Conservation (phyloP, 2,113 vertebrate species). For the Boulengeromyrus knoepffleri region DNA sequence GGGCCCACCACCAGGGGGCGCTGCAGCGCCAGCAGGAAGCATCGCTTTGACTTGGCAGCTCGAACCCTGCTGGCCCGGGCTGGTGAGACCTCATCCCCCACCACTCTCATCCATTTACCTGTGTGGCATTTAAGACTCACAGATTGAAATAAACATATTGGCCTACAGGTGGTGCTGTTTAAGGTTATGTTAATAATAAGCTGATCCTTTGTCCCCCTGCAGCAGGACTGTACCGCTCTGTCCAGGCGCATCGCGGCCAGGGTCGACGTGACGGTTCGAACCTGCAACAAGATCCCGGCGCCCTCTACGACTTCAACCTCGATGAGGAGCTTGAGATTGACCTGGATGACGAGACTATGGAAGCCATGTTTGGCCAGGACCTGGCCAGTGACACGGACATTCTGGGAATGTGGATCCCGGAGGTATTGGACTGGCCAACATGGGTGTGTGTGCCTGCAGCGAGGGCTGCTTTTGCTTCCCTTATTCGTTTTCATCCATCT, state of each 20-base stretch:
- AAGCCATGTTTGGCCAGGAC: conserved; percentile 97
- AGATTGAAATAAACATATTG: not conserved
- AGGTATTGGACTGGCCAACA: conserved; percentile 99
- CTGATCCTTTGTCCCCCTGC: not conserved
- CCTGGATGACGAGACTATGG: conserved; percentile 98
- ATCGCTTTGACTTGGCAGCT: conserved; percentile 91
- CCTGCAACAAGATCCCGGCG: conserved; percentile 79
- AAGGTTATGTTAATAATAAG: too few relatives aligned
- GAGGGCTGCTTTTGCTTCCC: conserved; percentile 68
- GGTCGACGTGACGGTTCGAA: conserved; percentile 78
- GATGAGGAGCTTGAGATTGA: conserved; percentile 96
- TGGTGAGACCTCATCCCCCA: conserved; percentile 59
- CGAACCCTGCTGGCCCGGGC: conserved; percentile 86
- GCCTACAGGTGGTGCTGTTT: not conserved
- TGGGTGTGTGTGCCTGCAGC: conserved; percentile 98
- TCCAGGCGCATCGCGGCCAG: conserved; percentile 92
- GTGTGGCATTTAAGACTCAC: not conserved
- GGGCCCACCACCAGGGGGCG: conserved; percentile 69
- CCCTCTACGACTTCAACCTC: conserved; percentile 91
- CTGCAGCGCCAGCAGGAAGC: conserved; percentile 76
- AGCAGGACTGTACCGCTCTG: conserved; percentile 93
- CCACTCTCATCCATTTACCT: not conserved
- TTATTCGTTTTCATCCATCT: conserved; percentile 41
- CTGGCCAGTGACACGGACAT: conserved; percentile 92
- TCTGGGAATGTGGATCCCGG: conserved; percentile 99